Evolutionary conservation across 2,888 invertebrate genomes (phyloP).

Genomic region (Coleophora flavipennella): DNA sequence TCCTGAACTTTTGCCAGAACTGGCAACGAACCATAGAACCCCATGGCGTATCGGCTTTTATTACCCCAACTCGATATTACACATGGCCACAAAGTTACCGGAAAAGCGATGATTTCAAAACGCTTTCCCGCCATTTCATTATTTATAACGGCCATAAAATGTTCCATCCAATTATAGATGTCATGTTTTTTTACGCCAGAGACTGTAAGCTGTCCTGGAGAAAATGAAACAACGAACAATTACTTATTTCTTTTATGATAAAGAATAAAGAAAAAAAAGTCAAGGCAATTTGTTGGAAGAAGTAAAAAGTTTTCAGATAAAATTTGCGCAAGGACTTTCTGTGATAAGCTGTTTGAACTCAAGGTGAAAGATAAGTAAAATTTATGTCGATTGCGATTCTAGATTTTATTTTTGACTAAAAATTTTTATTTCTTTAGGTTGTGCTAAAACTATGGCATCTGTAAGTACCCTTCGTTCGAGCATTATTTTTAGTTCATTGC

Average conservation of each 20-base stretch:
- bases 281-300: slow-evolving; percentile 11
- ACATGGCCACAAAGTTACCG: slow-evolving; percentile 10
- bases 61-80: slow-evolving; percentile 29
- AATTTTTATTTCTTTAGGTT: no score
- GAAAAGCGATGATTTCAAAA: slow-evolving; percentile 37
- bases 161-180: slow-evolving; percentile 47
- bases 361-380: no score
- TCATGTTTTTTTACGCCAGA: slow-evolving; percentile 43
- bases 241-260: slow-evolving; percentile 23
- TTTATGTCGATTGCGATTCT: no score
- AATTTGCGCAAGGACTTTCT: background rate
- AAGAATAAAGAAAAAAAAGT: slow-evolving; percentile 17
- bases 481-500: slow-evolving; percentile 40
- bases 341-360: background rate
- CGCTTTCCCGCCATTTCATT: slow-evolving; percentile 42
- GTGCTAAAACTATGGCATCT: no score
- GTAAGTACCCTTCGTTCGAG: slow-evolving; percentile 10
- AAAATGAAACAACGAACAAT: slow-evolving; percentile 29
- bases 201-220: slow-evolving; percentile 29
- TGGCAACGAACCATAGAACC: slow-evolving; percentile 19
- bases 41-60: slow-evolving; percentile 31
- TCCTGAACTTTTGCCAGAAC: slow-evolving; percentile 57
- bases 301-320: background rate
- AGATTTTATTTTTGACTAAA: background rate
- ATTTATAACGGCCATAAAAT: slow-evolving; percentile 48